These are phyloP conservation scores for Lagopus leucura DNA, from an alignment of 2,113 vertebrate species.

Conservation along the genomic window DNA sequence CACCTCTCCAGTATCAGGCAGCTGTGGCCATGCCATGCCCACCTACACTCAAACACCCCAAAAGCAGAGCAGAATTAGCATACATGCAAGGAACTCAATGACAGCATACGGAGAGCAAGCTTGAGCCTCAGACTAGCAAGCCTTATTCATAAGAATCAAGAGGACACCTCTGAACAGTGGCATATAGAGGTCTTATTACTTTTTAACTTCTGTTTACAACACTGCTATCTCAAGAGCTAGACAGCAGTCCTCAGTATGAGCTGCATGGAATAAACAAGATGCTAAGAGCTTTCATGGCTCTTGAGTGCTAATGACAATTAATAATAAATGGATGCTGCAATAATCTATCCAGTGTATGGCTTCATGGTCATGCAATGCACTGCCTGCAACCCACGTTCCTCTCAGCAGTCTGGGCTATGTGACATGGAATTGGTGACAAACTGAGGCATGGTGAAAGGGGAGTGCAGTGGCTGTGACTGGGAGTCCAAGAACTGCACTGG, in stretches of 20 bases:
- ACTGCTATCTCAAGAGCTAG: slow-evolving; percentile 27
- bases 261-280: slow-evolving; percentile 56
- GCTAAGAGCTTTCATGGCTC: slow-evolving; percentile 57
- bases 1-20: not conserved
- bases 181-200: not conserved
- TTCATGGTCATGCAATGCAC: accelerated
- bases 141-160: not conserved
- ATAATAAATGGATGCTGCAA: slow-evolving; percentile 58
- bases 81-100: not conserved
- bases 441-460: not conserved
- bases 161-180: not conserved
- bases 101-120: accelerated
- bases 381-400: not conserved
- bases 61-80: not conserved
- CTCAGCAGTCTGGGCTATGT: not conserved
- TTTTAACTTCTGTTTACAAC: slow-evolving; percentile 49
- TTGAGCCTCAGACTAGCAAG: accelerated
- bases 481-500: not conserved
- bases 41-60: not conserved
- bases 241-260: slow-evolving; percentile 32
- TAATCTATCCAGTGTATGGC: not conserved
- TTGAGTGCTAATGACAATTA: slow-evolving; percentile 66
- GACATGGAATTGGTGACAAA: not conserved
- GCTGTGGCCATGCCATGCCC: not conserved
- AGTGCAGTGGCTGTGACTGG: not conserved